Evolutionary conservation across 2,113 vertebrate species (phyloP).

Genomic region (Plestiodon gilberti): DNA sequence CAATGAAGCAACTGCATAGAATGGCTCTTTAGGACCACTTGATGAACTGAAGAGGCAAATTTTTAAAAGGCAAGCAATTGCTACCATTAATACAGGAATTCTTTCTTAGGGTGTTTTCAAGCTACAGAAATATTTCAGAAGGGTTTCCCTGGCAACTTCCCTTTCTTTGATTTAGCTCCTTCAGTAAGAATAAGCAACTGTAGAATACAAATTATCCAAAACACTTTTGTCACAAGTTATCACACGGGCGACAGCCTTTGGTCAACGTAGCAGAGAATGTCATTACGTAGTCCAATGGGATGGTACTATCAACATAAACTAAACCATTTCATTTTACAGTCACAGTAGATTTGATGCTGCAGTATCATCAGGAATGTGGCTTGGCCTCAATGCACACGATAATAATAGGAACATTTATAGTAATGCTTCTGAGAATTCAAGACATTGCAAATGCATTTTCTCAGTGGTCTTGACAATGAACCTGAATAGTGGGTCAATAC

Average conservation of each 20-base stretch:
- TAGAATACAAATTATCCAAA: background rate
- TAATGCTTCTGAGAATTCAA: background rate
- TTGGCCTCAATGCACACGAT: background rate
- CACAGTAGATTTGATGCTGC: background rate
- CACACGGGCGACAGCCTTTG: background rate
- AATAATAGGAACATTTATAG: background rate
- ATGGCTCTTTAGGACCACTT: background rate
- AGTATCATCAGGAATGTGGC: background rate
- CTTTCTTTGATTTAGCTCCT: constrained; percentile 6
- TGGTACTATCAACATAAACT: background rate
- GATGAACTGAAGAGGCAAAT: background rate
- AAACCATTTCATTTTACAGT: background rate
- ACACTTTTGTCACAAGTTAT: constrained; percentile 7
- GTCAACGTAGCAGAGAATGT: background rate
- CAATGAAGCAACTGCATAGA: too few species aligned
- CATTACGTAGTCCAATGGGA: background rate
- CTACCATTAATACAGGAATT: background rate
- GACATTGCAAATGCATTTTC: background rate
- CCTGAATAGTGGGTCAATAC: background rate
- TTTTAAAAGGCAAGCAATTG: background rate
- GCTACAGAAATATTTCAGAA: constrained; percentile 2
- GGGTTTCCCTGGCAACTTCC: constrained; percentile 22
- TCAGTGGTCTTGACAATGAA: background rate
- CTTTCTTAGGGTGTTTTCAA: background rate
- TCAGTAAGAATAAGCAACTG: constrained; percentile 1